Conservation (phyloP, 1,140 invertebrate genomes). For the Pristionchus pacificus region DNA sequence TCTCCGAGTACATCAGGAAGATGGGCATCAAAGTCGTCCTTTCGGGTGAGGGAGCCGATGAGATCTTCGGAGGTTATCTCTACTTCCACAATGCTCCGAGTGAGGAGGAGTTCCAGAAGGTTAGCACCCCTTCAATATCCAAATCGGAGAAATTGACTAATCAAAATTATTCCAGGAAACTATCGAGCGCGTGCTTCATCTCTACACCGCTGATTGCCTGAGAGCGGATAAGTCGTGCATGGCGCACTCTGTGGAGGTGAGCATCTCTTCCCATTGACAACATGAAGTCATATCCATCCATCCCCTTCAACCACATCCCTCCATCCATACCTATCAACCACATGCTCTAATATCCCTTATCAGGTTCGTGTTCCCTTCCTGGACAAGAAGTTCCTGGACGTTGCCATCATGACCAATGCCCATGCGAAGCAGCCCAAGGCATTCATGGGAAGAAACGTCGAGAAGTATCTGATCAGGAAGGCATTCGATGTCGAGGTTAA, state of each 20-base stretch:
- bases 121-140: conserved; percentile 13
- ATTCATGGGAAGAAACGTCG: conserved; percentile 38
- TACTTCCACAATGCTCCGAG: conserved; percentile 57
- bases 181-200: conserved; percentile 47
- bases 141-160: conserved; percentile 1
- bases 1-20: conserved; percentile 48
- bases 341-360: neutral
- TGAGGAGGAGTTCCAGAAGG: conserved; percentile 54
- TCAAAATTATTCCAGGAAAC: conserved; percentile 40
- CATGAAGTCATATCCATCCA: no score
- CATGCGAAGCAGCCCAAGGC: conserved; percentile 40
- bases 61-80: conserved; percentile 57
- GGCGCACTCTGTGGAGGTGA: conserved; percentile 46
- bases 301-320: no score
- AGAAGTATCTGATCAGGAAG: conserved; percentile 52
- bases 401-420: conserved; percentile 45
- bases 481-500: conserved; percentile 52
- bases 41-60: conserved; percentile 56
- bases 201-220: conserved; percentile 53
- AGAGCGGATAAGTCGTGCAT: conserved; percentile 56
- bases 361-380: conserved; percentile 54
- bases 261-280: no score
- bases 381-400: conserved; percentile 52
- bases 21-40: conserved; percentile 54
- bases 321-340: no score